phyloP scores from a whole-genome alignment of 1,140 invertebrate species.

The Caenorhabditis remanei region DNA sequence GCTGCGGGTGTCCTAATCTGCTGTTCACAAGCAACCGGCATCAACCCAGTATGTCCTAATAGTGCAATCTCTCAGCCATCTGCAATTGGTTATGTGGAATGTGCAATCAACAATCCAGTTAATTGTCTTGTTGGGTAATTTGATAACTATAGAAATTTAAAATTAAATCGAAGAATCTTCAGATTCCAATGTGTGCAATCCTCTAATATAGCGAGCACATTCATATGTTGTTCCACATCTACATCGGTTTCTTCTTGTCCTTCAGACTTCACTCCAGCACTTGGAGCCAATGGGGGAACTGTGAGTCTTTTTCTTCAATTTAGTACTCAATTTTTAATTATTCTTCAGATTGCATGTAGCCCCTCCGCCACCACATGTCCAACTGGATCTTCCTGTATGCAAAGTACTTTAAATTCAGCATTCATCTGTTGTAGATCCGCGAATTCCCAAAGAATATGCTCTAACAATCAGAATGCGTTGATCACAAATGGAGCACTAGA shows the following conservation, averaged over 20 bases:
- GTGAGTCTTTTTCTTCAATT: not conserved
- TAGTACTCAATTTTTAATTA: not conserved
- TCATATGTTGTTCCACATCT: slow-evolving; percentile 27
- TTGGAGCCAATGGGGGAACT: slow-evolving; percentile 4
- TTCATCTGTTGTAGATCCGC: slow-evolving; percentile 25
- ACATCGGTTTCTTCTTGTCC: not conserved
- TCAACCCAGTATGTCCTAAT: slow-evolving; percentile 18
- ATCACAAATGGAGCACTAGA: slow-evolving; percentile 41
- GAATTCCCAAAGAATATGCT: slow-evolving; percentile 17
- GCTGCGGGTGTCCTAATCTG: slow-evolving; percentile 15
- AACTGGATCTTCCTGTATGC: slow-evolving; percentile 22
- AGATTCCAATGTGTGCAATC: slow-evolving; percentile 35
- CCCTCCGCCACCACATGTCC: slow-evolving; percentile 28
- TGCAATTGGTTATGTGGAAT: not conserved
- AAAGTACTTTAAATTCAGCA: slow-evolving; percentile 11
- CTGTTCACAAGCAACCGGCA: not conserved
- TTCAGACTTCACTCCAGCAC: slow-evolving; percentile 11
- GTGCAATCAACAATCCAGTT: not conserved
- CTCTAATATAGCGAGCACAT: not conserved
- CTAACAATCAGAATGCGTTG: slow-evolving; percentile 14
- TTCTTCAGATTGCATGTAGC: not conserved
- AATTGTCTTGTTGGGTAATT: slow-evolving; percentile 7
- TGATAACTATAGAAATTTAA: not conserved
- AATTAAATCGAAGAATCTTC: not conserved
- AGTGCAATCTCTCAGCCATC: slow-evolving; percentile 15